phyloP scores from a whole-genome alignment of 1,140 invertebrate species.

The Coptotermes formosanus region DNA sequence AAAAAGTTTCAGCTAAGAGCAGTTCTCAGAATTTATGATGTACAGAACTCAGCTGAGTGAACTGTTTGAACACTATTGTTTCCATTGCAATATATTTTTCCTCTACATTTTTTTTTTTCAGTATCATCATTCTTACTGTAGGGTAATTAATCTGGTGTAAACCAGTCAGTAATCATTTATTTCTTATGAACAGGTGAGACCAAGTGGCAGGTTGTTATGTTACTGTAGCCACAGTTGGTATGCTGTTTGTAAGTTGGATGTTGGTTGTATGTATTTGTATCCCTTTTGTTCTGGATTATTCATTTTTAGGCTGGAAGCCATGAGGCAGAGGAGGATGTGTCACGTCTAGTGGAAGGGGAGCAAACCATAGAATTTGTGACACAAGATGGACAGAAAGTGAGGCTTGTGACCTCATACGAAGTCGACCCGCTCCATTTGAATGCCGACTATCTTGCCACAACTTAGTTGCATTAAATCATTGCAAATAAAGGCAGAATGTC shows the following conservation, averaged over 20 bases:
- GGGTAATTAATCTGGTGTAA: too few relatives aligned
- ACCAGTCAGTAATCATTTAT: too few relatives aligned
- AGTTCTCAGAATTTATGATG: too few relatives aligned
- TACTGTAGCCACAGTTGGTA: neutral
- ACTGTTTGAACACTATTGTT: too few relatives aligned
- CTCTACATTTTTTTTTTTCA: too few relatives aligned
- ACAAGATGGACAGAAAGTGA: conserved; percentile 52
- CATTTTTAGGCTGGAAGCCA: neutral
- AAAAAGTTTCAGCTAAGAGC: too few relatives aligned
- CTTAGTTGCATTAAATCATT: conserved; percentile 1
- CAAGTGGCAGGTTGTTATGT: neutral
- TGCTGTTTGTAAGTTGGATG: neutral
- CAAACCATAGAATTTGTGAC: conserved; percentile 52
- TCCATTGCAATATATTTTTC: too few relatives aligned
- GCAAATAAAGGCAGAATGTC: neutral
- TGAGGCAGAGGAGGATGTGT: conserved; percentile 18
- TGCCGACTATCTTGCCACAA: conserved; percentile 51
- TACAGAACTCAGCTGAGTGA: neutral
- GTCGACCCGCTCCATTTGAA: conserved; percentile 48
- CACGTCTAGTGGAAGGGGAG: conserved; percentile 39
- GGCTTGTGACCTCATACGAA: conserved; percentile 49
- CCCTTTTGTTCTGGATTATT: neutral
- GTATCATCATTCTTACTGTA: too few relatives aligned
- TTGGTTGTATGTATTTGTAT: neutral
- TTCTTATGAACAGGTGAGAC: neutral